These are phyloP conservation scores for Mythimna loreyi DNA, from an alignment of 2,888 invertebrate species.

Conservation along the genomic window DNA sequence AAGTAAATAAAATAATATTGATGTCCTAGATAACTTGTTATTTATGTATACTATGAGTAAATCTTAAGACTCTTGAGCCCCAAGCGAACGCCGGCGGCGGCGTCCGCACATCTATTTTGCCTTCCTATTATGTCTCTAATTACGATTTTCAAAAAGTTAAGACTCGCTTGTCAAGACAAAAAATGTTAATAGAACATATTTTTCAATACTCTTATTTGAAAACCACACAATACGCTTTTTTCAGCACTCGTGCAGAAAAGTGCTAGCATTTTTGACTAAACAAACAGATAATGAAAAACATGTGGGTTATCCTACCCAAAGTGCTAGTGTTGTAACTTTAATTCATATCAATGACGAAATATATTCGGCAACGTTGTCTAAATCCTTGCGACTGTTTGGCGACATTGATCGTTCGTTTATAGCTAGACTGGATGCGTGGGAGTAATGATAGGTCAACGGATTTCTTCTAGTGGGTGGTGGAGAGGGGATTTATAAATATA, in stretches of 20 bases:
- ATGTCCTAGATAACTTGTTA: conserved; percentile 3
- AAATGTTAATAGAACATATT: too few relatives aligned
- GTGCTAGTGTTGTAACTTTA: conserved; percentile 14
- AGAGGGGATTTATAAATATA: conserved; percentile 1
- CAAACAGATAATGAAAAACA: conserved; percentile 3
- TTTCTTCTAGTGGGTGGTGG: conserved; percentile 3
- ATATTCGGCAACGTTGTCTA: conserved; percentile 3
- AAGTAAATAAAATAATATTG: conserved; percentile 10
- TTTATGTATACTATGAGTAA: not conserved
- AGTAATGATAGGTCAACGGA: conserved; percentile 14
- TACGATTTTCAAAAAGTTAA: too few relatives aligned
- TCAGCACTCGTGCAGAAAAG: too few relatives aligned
- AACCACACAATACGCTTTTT: too few relatives aligned
- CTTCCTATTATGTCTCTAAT: too few relatives aligned
- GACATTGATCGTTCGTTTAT: conserved; percentile 16
- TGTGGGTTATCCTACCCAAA: conserved; percentile 10
- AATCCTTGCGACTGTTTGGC: conserved; percentile 24
- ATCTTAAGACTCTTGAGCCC: conserved; percentile 15
- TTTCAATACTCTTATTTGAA: too few relatives aligned
- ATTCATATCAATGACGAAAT: conserved; percentile 22
- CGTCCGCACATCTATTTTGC: too few relatives aligned
- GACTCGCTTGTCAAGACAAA: too few relatives aligned
- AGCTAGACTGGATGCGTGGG: conserved; percentile 19
- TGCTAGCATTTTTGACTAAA: not conserved
- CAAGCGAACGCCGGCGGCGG: too few relatives aligned